phyloP scores from a whole-genome alignment of 2,113 vertebrate species.

The Cariama cristata region DNA sequence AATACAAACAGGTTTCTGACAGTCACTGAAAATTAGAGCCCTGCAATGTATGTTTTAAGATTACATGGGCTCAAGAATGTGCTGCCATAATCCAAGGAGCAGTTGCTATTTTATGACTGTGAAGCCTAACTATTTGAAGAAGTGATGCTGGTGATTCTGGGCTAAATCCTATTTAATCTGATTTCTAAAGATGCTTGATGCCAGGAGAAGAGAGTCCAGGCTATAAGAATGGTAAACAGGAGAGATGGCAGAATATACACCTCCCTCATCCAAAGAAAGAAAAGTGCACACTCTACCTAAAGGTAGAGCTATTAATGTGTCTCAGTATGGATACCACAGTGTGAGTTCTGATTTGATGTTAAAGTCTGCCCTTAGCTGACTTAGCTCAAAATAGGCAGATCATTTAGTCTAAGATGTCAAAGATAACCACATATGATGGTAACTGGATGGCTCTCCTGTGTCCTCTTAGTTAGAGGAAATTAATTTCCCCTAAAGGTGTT shows the following conservation, averaged over 20 bases:
- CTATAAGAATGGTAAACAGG: not conserved
- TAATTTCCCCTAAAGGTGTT: not conserved
- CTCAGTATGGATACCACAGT: not conserved
- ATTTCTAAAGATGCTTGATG: not conserved
- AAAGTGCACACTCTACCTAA: not conserved
- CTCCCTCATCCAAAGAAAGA: not conserved
- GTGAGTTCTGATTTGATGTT: not conserved
- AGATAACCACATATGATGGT: not conserved
- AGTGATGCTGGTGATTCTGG: slow-evolving; percentile 6
- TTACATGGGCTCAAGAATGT: slow-evolving; percentile 15
- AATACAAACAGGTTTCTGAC: slow-evolving; percentile 5
- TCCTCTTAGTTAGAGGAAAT: not conserved
- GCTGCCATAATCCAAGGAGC: slow-evolving; percentile 7
- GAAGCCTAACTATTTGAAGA: slow-evolving; percentile 46
- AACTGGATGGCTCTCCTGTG: not conserved
- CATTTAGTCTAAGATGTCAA: not conserved
- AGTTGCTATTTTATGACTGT: slow-evolving; percentile 34
- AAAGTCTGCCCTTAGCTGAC: not conserved
- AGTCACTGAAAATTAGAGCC: slow-evolving; percentile 2
- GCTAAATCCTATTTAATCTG: slow-evolving; percentile 19
- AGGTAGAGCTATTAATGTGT: not conserved
- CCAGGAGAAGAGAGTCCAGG: not conserved
- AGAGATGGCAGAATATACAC: not conserved
- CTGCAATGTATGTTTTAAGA: slow-evolving; percentile 13
- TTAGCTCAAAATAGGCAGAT: not conserved